Evolutionary conservation across 2,113 vertebrate genomes (phyloP).

Genomic region (Urocynchramus pylzowi): DNA sequence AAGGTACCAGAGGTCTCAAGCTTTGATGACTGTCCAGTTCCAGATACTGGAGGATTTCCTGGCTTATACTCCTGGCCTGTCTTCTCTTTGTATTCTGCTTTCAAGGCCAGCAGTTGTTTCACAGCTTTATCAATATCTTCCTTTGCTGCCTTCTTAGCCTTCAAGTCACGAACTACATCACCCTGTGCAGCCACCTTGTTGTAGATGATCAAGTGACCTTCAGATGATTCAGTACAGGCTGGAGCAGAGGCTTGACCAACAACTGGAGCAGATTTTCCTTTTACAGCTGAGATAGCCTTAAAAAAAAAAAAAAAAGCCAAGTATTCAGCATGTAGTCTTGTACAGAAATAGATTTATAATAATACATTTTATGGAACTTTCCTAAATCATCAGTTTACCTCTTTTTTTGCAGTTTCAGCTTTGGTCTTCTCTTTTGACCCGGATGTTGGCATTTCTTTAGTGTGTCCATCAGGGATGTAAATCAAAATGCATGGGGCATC

Average conservation of each 20-base stretch:
- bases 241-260: neutral
- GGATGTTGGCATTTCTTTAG: constrained; percentile 96
- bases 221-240: neutral
- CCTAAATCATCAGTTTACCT: constrained; percentile 67
- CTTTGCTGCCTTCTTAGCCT: constrained; percentile 86
- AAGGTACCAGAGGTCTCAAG: neutral
- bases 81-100: constrained; percentile 88
- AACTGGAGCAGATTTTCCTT: constrained; percentile 31
- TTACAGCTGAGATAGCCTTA: constrained; percentile 33
- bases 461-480: constrained; percentile 95
- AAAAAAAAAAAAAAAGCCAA: neutral
- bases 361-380: neutral
- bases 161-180: constrained; percentile 86
- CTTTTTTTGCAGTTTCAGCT: constrained; percentile 74
- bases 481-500: constrained; percentile 92
- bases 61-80: constrained; percentile 91
- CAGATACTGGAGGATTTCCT: constrained; percentile 63
- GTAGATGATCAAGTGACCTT: constrained; percentile 69
- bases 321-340: neutral
- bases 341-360: neutral
- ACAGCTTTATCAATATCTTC: constrained; percentile 90
- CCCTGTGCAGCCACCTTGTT: constrained; percentile 82
- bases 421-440: constrained; percentile 95
- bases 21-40: neutral
- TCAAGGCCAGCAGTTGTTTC: constrained; percentile 84